Evolutionary conservation across 2,113 vertebrate genomes (phyloP).

Genomic region (Rhipidura dahli): DNA sequence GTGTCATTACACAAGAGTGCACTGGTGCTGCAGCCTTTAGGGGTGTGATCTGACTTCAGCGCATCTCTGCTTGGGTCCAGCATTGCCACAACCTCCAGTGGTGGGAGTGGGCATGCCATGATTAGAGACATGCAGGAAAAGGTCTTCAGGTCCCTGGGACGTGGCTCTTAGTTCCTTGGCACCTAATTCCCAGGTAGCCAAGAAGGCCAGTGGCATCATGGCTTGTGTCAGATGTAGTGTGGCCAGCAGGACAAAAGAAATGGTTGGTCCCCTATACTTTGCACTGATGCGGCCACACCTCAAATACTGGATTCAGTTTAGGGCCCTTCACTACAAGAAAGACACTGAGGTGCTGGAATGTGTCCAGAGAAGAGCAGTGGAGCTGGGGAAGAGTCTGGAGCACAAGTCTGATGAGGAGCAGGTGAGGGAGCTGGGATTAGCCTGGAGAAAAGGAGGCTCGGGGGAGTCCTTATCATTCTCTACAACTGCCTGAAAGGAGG

Average conservation of each 20-base stretch:
- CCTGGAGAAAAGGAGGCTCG: neutral
- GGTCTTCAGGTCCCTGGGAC: neutral
- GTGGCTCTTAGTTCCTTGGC: neutral
- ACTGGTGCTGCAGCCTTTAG: neutral
- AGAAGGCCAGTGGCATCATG: neutral
- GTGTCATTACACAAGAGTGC: neutral
- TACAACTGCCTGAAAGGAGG: neutral
- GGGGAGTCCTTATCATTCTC: neutral
- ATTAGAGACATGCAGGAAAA: neutral
- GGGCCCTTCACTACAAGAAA: neutral
- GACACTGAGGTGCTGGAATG: neutral
- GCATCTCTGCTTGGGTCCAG: neutral
- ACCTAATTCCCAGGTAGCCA: neutral
- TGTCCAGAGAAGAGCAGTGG: fast-evolving
- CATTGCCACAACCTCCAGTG: neutral
- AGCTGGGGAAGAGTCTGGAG: neutral
- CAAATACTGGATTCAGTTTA: neutral
- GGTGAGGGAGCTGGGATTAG: neutral
- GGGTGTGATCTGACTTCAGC: fast-evolving
- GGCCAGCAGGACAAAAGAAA: neutral
- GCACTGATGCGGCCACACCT: neutral
- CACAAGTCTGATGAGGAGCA: neutral
- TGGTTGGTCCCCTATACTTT: neutral
- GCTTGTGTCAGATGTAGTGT: neutral
- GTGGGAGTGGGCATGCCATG: neutral